Base-by-base conservation (phyloP, 2,888 invertebrate genomes). In the Nycteola revayana region DNA sequence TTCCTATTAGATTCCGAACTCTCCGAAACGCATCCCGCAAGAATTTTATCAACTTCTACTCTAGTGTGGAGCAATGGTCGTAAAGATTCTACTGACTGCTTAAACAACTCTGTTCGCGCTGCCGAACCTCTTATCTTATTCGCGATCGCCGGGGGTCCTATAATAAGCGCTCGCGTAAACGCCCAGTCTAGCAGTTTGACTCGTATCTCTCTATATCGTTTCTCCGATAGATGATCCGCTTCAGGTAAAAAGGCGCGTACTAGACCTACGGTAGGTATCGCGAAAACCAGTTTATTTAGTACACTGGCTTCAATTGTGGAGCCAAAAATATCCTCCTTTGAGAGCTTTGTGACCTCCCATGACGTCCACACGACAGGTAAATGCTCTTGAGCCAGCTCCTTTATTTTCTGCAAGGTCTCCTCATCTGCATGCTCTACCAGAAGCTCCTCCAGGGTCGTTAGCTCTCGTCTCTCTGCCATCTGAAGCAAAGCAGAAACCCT, bases 121-220 rank as follows among this genome's bases (percentile, higher is more conserved):
- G 26, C 32, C 1, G 32, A 32, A 0, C 26, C 31, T 3, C 26
- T 22, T 6, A 32, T 32, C 1, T 10, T n/a, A 2, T 32, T 32
- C 0, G 25, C 10, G 2, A 32, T 9, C 0, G 32, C 3, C 0
- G 26, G 22, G 11, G 32, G 32, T 1, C 32, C 14, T 1, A 26
- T 3, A 7, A 32, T 32, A 0, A 32, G 26, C 1, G 20, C 21
- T 1, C 32, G 18, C 0, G 26, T 10, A 9, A 32, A 32, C 0
- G 20, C 20, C 31, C 31, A 32, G n/a, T 32, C 31, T 1, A 32
- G 4, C 0, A 25, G 3, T 1, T 32, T 32, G 0, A 6, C 9
- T 2, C 14, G 2, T 6, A 32, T 7, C 1, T 32, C 32, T 1
- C 22, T 11, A 7, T 11, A 32, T 0, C 22, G 11, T 7, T 32